Evolutionary conservation across 1,140 invertebrate species (phyloP).

Genomic region (Vanessa atalanta): DNA sequence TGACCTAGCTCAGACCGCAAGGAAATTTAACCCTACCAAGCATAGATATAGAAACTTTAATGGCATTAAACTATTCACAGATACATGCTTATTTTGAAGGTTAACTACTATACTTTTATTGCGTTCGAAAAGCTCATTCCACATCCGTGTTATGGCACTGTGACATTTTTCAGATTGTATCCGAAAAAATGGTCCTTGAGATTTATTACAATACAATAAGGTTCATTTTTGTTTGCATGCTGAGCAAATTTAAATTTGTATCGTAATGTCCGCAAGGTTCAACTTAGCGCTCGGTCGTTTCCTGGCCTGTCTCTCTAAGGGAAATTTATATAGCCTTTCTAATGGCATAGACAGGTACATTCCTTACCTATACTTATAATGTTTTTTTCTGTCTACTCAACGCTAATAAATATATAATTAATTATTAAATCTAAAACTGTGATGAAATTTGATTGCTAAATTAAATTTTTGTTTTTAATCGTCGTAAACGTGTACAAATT

Average conservation of each 20-base stretch:
- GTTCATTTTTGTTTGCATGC: constrained; percentile 36
- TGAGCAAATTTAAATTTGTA: constrained; percentile 26
- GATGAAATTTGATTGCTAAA: too few relatives aligned
- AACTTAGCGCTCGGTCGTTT: constrained; percentile 44
- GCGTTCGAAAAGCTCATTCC: constrained; percentile 66
- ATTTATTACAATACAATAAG: constrained; percentile 41
- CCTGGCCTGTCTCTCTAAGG: constrained; percentile 49
- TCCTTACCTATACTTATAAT: neutral
- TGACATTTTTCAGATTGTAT: constrained; percentile 35
- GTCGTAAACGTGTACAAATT: neutral
- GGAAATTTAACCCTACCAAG: constrained; percentile 29
- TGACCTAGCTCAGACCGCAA: constrained; percentile 40
- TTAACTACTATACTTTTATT: constrained; percentile 60
- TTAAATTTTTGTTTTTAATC: too few relatives aligned
- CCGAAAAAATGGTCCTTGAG: constrained; percentile 17
- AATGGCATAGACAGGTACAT: constrained; percentile 28
- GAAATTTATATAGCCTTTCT: constrained; percentile 49
- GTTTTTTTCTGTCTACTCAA: neutral
- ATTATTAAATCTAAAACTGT: too few relatives aligned
- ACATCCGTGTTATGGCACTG: constrained; percentile 60
- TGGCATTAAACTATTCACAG: constrained; percentile 24
- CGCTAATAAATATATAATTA: too few relatives aligned
- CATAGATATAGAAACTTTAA: constrained; percentile 33
- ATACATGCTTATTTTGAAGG: constrained; percentile 54
- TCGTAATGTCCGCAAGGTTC: constrained; percentile 46